A percentile compares a stretch with the other conserved stretches of the same genome.
Evolutionary conservation across 2,113 vertebrate genomes (phyloP).

Genomic region (Varanus salvator): DNA sequence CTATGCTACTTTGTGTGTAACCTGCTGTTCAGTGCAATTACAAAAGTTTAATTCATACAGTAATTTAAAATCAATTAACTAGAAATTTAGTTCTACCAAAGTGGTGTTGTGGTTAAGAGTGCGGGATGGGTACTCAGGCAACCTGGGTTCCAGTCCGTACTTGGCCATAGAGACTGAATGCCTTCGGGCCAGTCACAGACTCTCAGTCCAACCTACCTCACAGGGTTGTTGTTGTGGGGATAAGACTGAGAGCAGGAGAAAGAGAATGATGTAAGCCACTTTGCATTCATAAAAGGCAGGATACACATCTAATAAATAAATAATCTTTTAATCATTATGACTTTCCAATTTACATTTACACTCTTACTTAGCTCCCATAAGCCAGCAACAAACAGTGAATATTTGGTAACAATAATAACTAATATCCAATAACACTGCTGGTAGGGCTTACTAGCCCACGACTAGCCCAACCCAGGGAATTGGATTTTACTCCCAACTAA

Average conservation of each 20-base stretch:
- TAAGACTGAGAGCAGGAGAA: no score
- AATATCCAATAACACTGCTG: background rate
- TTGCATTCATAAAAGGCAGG: no score
- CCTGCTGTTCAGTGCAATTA: background rate
- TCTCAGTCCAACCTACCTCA: no score
- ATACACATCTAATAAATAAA: no score
- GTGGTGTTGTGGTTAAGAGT: no score
- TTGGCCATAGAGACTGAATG: no score
- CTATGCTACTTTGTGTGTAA: constrained; percentile 18
- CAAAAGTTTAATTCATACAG: rapidly evolving
- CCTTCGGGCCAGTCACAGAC: no score
- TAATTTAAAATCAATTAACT: constrained; percentile 1
- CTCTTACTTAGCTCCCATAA: background rate
- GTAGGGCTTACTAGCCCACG: background rate
- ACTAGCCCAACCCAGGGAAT: background rate
- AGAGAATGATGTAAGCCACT: no score
- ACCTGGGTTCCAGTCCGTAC: no score
- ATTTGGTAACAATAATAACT: background rate
- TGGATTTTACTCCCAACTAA: background rate
- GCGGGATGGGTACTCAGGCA: no score
- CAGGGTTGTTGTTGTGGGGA: no score
- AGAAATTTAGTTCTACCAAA: constrained; percentile 26
- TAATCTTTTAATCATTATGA: background rate
- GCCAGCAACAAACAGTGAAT: background rate
- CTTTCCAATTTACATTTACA: background rate